Evolutionary conservation across 2,113 vertebrate species (phyloP), one percentile per base, ranked within the genome.

Genomic region (Aplodontia rufa): DNA sequence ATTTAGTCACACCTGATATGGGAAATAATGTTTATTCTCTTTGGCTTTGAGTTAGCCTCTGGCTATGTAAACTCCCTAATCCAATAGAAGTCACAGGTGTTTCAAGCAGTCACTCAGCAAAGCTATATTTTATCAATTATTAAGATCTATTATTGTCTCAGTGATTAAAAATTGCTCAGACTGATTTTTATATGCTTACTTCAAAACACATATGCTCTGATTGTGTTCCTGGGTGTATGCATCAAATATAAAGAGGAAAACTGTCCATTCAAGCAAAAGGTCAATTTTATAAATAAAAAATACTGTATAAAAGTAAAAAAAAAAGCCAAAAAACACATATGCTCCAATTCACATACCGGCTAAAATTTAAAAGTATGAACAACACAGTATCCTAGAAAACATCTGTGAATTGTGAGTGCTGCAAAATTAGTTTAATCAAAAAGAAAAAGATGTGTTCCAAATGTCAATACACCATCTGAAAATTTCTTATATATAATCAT

Each of bases 201-300:
- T 90, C 49, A 75, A 78, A 91, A 89, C 32, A 62, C n/a, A n/a
- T n/a, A n/a, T n/a, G n/a, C n/a, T n/a, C n/a, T 24, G 22, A 84
- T 58, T 74, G 8, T 64, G 98, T 98, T 98, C 98, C 96, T 96
- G 49, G 85, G 94, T 96, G 96, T 98, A 97, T 96, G 96, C 95
- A 98, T 98, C 97, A 98, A 97, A 97, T 97, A 98, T 88, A 98
- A 98, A 98, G 97, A 98, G 97, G 96, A 98, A 98, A 98, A 98
- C 94, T 97, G 97, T 97, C 98, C 97, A 93, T 98, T 98, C 97
- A 98, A 98, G 97, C 94, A 97, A 98, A 98, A 98, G 98, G 97
- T 98, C 98, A 98, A 92, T 98, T 98, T 98, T 97, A 97, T 95
- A 98, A 98, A 97, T 96, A 96, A 97, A 98, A 98, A 98, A 95